Evolutionary conservation across 2,113 vertebrate species (phyloP), one percentile per base, ranked within the genome.

Genomic region (Speoplatyrhinus poulsoni): DNA sequence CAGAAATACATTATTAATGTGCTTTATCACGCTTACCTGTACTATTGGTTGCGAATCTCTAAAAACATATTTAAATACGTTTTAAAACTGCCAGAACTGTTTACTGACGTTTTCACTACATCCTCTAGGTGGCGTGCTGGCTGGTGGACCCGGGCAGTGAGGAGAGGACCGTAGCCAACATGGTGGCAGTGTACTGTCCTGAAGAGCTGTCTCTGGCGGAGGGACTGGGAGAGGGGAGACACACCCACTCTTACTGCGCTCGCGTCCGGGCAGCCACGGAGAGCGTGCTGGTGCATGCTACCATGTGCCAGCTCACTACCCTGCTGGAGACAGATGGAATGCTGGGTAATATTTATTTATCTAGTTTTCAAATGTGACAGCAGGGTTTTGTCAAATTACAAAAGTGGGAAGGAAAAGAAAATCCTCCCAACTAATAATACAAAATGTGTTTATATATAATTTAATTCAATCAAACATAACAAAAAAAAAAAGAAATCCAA

Each of bases 81-180:
- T 26, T 26, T 26, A 2, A 2, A 26, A 26, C 1, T 26, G 26
- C 26, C 26, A 26, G 26, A 3, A 26, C 26, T 26, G 26, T 26
- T 26, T 26, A 3, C 26, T 26, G 26, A 26, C 26, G 0, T 10
- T 9, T 46, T 77, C 4, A 64, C 60, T 77, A 63, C 58, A 32
- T 16, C 6, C 46, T 3, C 56, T 60, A 99, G 97, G 94, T 99
- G 62, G 98, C 96, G 0, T 97, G 95, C 82, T 99, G 97, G 97
- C 88, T 99, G 80, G 36, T 98, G 62, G 95, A 99, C 81, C 94
- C 95, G 10, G 88, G 92, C 71, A 95, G 94, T 60, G 93, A 95
- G 72, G 96, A 98, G 65, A 92, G 93, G 3, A 98, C 95, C 1
- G 91, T 99, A 53, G 93, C 95, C 81, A 96, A 91, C 84, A 96